A percentile compares a stretch with the other conserved stretches of the same genome.
phyloP scores from a whole-genome alignment of 2,888 invertebrate species.

The Lochmaea crataegi region DNA sequence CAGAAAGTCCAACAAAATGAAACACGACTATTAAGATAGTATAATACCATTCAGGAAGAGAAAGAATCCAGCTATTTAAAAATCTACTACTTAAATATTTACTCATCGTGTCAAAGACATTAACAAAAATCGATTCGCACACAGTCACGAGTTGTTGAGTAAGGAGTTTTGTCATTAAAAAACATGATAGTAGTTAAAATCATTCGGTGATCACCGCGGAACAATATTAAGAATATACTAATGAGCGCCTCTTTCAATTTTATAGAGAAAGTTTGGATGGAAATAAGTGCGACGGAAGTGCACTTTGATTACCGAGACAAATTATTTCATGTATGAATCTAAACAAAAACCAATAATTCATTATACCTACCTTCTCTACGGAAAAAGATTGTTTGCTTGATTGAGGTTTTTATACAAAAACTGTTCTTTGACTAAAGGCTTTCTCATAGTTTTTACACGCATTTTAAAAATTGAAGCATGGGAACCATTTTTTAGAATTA shows the following conservation, averaged over 20 bases:
- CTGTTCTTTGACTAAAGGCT: neutral
- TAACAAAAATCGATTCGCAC: constrained; percentile 2
- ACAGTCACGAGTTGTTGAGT: neutral
- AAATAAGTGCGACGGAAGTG: neutral
- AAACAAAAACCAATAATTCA: neutral
- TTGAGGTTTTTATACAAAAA: neutral
- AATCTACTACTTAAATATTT: neutral
- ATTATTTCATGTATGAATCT: neutral
- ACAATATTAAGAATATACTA: neutral
- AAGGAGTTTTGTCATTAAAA: constrained; percentile 3
- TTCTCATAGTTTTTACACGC: no score
- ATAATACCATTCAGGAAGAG: constrained; percentile 1
- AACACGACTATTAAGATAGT: neutral
- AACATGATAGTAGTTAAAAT: neutral
- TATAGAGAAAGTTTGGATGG: neutral
- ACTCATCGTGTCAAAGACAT: neutral
- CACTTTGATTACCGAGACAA: neutral
- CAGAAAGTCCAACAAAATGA: neutral
- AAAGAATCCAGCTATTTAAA: neutral
- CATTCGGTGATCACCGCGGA: neutral
- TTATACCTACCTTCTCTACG: neutral
- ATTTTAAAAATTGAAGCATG: no score
- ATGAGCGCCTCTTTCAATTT: neutral
- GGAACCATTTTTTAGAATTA: no score
- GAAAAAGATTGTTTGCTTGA: neutral